Evolutionary conservation across 2,888 invertebrate genomes (phyloP).

Genomic region (Synergus gifuensis): DNA sequence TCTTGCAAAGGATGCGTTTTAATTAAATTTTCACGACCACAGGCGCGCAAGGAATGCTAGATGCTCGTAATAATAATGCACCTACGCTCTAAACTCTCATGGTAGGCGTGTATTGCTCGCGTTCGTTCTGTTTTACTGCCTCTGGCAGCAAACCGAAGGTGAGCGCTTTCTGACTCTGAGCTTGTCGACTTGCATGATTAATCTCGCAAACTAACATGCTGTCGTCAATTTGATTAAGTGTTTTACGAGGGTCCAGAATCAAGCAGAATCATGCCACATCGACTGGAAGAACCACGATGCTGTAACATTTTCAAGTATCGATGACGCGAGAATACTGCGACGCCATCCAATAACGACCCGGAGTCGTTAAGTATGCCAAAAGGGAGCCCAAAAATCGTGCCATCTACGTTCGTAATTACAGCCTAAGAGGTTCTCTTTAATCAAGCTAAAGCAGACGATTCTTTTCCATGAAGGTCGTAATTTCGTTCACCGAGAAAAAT

Average conservation of each 20-base stretch:
- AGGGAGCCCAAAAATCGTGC: not conserved
- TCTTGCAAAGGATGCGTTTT: slow-evolving; percentile 58
- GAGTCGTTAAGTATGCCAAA: not conserved
- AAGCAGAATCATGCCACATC: not conserved
- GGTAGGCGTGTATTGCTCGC: slow-evolving; percentile 15
- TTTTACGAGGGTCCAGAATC: not conserved
- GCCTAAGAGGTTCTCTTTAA: not conserved
- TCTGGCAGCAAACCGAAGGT: not conserved
- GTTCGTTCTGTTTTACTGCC: not conserved
- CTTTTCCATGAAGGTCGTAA: not conserved
- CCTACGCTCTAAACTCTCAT: not conserved
- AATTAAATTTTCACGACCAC: slow-evolving; percentile 69
- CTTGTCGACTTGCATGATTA: slow-evolving; percentile 16
- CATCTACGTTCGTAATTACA: not conserved
- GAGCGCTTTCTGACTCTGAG: not conserved
- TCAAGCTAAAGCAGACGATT: not conserved
- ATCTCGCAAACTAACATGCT: slow-evolving; percentile 23
- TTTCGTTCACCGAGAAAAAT: not conserved
- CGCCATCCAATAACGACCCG: not conserved
- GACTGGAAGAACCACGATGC: not conserved
- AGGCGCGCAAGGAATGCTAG: slow-evolving; percentile 50
- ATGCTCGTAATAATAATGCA: slow-evolving; percentile 39
- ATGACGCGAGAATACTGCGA: not conserved
- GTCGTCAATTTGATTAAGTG: not conserved
- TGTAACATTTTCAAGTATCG: not conserved